These are phyloP conservation scores for Drosophila peninsularis DNA, from an alignment of 2,888 invertebrate genomes.

Conservation along the genomic window DNA sequence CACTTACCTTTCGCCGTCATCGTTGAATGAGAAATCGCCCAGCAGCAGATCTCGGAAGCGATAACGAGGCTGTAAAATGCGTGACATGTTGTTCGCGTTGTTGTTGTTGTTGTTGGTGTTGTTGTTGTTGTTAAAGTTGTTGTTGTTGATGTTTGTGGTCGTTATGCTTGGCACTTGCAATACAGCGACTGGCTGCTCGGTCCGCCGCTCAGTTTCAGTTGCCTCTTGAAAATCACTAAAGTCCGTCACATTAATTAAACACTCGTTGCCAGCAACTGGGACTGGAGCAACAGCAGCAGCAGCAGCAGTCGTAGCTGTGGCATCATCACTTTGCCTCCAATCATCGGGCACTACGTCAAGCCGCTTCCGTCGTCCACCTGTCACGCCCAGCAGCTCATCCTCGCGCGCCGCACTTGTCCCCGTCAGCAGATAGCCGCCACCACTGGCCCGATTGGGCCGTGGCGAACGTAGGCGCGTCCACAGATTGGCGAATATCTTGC, in stretches of 20 bases:
- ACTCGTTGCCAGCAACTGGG: constrained; percentile 67
- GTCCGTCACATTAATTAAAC: constrained; percentile 82
- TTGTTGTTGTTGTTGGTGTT: constrained; percentile 40
- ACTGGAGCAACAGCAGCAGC: constrained; percentile 6
- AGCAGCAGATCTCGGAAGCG: constrained; percentile 91
- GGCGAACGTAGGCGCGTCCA: constrained; percentile 84
- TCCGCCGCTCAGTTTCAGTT: constrained; percentile 30
- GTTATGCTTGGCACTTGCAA: constrained; percentile 61
- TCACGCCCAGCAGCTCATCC: constrained; percentile 70
- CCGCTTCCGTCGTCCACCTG: constrained; percentile 64
- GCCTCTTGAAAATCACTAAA: constrained; percentile 70
- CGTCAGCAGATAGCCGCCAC: constrained; percentile 83
- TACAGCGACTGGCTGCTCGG: constrained; percentile 33
- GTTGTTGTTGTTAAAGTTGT: constrained; percentile 30
- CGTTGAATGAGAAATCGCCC: constrained; percentile 91
- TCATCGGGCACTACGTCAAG: constrained; percentile 16
- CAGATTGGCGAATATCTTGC: constrained; percentile 83
- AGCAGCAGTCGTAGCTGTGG: background rate
- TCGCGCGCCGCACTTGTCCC: constrained; percentile 76
- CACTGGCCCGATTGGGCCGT: constrained; percentile 85
- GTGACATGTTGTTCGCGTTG: constrained; percentile 62
- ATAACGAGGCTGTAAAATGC: constrained; percentile 88
- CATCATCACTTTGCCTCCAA: constrained; percentile 29
- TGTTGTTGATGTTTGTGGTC: constrained; percentile 42
- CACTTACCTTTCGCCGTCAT: constrained; percentile 91